These are phyloP conservation scores for Actenoides lindsayi DNA, from an alignment of 2,113 vertebrate species.

Conservation along the genomic window DNA sequence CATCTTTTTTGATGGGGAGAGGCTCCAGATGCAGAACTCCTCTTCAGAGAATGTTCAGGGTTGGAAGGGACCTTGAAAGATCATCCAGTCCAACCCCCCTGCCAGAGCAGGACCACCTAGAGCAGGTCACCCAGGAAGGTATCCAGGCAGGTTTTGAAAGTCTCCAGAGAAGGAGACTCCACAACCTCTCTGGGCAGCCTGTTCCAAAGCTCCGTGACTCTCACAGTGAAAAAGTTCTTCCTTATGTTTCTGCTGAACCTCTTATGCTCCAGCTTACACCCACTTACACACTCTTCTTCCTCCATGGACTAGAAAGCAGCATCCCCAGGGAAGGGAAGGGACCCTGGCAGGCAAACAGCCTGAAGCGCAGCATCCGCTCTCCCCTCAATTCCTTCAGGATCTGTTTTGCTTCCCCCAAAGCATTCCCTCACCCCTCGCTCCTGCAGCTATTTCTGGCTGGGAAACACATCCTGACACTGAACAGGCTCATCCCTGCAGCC, in stretches of 20 bases:
- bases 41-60: not conserved
- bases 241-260: no score
- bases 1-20: not conserved
- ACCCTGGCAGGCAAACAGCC: not conserved
- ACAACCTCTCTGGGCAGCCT: no score
- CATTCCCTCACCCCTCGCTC: not conserved
- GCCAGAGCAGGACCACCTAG: no score
- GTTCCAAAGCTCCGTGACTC: no score
- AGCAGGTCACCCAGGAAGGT: no score
- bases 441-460: constrained; percentile 12
- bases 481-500: not conserved
- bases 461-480: constrained; percentile 11
- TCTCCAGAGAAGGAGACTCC: no score
- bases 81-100: no score
- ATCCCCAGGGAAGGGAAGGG: not conserved
- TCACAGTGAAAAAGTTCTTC: no score
- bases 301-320: not conserved
- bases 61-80: no score
- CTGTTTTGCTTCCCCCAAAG: fast-evolving
- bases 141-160: no score
- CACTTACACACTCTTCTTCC: not conserved
- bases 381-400: not conserved
- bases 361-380: not conserved
- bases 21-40: not conserved
- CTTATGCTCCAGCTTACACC: no score